Conservation (phyloP, 2,888 invertebrate genomes). For the Amblyjoppa fuscipennis region DNA sequence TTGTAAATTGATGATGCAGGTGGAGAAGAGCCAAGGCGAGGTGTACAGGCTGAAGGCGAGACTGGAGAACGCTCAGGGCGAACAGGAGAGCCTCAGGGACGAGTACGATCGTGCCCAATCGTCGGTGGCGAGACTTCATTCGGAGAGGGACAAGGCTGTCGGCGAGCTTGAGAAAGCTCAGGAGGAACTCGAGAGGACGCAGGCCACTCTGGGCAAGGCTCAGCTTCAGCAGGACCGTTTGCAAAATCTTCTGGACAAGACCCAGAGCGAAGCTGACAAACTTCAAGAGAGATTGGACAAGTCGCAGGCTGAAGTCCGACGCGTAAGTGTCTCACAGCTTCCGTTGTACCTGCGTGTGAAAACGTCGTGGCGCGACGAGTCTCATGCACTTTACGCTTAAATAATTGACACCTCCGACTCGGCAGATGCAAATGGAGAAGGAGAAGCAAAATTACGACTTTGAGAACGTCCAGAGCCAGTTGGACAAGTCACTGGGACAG, state of each 20-base stretch:
- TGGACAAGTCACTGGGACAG: conserved; percentile 96
- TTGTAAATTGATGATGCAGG: conserved; percentile 73
- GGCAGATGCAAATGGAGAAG: conserved; percentile 93
- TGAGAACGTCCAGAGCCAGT: conserved; percentile 95
- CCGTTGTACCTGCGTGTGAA: neutral
- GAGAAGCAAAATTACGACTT: conserved; percentile 96
- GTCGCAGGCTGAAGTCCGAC: conserved; percentile 92
- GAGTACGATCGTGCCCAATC: conserved; percentile 96
- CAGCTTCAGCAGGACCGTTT: conserved; percentile 96
- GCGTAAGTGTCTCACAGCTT: conserved; percentile 87
- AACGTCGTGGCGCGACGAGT: too few relatives aligned
- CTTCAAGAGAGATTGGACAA: conserved; percentile 95
- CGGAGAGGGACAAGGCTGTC: conserved; percentile 94
- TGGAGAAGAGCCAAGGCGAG: conserved; percentile 97
- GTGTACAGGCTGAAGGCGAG: conserved; percentile 97
- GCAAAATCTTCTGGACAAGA: conserved; percentile 94
- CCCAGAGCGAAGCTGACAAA: conserved; percentile 96
- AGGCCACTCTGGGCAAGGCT: conserved; percentile 95
- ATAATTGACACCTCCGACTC: neutral
- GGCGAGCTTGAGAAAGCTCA: conserved; percentile 94
- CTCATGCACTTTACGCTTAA: neutral
- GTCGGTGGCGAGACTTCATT: conserved; percentile 93
- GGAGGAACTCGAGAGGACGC: conserved; percentile 95
- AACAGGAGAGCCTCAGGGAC: conserved; percentile 96
- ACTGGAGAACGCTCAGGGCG: conserved; percentile 97